Base-by-base conservation (phyloP, 2,888 invertebrate genomes). In the Strigamia crassipes region DNA sequence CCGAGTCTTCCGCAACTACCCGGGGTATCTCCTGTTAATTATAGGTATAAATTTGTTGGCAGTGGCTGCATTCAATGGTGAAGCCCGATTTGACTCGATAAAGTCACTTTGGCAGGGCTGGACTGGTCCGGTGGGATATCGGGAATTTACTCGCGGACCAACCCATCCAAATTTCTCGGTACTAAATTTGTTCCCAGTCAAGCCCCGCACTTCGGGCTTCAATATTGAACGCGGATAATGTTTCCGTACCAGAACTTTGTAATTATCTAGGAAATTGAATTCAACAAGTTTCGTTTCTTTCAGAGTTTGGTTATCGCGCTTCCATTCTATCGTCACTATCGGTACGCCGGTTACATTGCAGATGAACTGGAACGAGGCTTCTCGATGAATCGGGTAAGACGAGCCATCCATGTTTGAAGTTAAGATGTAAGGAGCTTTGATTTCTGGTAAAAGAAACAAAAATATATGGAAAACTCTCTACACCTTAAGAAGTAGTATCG, bases 311-410 rank as follows among this genome's bases (percentile, higher is more conserved):
- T 86, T 86, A 51, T 86, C 85, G 66, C 85, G 86, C 80, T 84
- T 83, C 86, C 86, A 86, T 18, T 31, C 79, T 18, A 86, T 82
- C 9, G 38, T 41, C 10, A 86, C 86, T 38, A 51, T 66, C 2
- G 86, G 86, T 6, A 82, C 81, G 6, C 89, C 89, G 3, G 83
- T 83, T 10, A 87, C 86, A 41, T 86, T 85, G 83, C 86, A 86
- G n/a, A 81, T 80, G 3, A 86, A 83, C 38, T 83, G 82, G 15
- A 82, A n/a, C 15, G 81, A 78, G 27, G 78, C 13, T 41, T 84
- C 84, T 34, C 81, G 77, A 21, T 83, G 81, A 18, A 84, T 56
- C 18, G 21, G 61, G 42, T 83, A 77, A 51, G 77, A 81, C 13
- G 82, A 83, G 77, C 81, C 83, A 81, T 83, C 85, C 66, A 83